Evolutionary conservation across 2,113 vertebrate genomes (phyloP).

Genomic region (Chlorodrepanis virens): DNA sequence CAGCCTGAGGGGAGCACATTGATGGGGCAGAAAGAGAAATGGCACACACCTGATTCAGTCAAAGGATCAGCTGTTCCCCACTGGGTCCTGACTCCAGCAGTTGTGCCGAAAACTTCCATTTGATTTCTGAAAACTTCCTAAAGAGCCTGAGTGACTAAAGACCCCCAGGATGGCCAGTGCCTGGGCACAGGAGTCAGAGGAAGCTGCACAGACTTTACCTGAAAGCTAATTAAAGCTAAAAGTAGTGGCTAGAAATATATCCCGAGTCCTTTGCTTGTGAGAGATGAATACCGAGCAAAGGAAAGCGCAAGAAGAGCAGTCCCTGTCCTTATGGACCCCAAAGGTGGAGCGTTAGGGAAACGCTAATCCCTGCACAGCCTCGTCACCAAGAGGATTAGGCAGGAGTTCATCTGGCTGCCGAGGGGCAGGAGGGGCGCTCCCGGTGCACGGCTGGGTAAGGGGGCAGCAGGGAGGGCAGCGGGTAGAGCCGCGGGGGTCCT

Average conservation of each 20-base stretch:
- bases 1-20: not conserved
- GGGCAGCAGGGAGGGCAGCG: not conserved
- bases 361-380: not conserved
- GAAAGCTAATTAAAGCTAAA: not conserved
- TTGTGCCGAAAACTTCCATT: not conserved
- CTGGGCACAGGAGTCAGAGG: not conserved
- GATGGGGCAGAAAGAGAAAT: not conserved
- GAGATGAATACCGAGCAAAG: not conserved
- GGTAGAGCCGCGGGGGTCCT: not conserved
- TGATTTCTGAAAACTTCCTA: not conserved
- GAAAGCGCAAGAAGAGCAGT: not conserved
- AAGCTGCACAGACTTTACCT: not conserved
- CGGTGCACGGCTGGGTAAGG: not conserved
- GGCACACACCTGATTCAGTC: rapidly evolving
- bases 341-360: not conserved
- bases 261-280: not conserved
- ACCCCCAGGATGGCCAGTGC: too few species aligned
- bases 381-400: slow-evolving; percentile 41
- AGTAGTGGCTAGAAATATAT: not conserved
- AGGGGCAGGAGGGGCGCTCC: not conserved
- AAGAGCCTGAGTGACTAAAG: not conserved
- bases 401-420: not conserved
- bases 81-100: not conserved
- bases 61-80: not conserved
- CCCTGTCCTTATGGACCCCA: not conserved